Percentiles rank a stretch among this genome's conserved stretches.
These are phyloP conservation scores for Pristis pectinata DNA, from an alignment of 2,797 vertebrate species.

Conservation along the genomic window DNA sequence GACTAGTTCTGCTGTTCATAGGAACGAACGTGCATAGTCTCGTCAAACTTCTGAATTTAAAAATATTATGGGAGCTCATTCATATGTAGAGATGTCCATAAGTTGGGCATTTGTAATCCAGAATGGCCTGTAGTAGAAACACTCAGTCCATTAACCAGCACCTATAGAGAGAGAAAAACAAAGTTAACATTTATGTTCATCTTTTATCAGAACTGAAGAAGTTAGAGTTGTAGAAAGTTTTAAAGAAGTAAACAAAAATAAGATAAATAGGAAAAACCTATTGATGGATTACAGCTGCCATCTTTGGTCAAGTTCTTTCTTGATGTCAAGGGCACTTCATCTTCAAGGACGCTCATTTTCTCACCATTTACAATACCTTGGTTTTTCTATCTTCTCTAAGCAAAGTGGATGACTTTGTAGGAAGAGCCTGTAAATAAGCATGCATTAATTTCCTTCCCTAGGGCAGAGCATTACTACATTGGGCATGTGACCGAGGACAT, in stretches of 20 bases:
- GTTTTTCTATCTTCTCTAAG: not conserved
- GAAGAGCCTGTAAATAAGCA: not conserved
- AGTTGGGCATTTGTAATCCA: too few relatives aligned
- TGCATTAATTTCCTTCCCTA: slow-evolving; percentile 49
- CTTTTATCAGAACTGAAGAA: too few relatives aligned
- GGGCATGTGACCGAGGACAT: slow-evolving; percentile 93
- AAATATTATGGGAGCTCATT: too few relatives aligned
- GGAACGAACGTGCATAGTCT: too few relatives aligned
- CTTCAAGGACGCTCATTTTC: not conserved
- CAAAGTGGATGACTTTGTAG: not conserved
- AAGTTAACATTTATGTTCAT: too few relatives aligned
- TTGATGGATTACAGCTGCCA: not conserved
- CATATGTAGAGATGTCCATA: too few relatives aligned
- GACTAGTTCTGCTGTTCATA: too few relatives aligned
- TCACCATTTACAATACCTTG: not conserved
- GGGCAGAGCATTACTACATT: slow-evolving; percentile 87
- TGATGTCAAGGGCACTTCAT: not conserved
- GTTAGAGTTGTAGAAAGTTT: too few relatives aligned
- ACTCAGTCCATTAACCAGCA: not conserved
- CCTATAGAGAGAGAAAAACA: too few relatives aligned
- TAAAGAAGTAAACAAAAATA: too few relatives aligned
- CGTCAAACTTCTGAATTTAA: too few relatives aligned
- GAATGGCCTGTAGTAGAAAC: not conserved
- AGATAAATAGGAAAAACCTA: not conserved
- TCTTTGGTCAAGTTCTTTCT: not conserved